Percentiles rank a stretch among this genome's conserved stretches.
Evolutionary conservation across 2,797 vertebrate genomes (phyloP).

Genomic region (Myoxocephalus aenaeus): DNA sequence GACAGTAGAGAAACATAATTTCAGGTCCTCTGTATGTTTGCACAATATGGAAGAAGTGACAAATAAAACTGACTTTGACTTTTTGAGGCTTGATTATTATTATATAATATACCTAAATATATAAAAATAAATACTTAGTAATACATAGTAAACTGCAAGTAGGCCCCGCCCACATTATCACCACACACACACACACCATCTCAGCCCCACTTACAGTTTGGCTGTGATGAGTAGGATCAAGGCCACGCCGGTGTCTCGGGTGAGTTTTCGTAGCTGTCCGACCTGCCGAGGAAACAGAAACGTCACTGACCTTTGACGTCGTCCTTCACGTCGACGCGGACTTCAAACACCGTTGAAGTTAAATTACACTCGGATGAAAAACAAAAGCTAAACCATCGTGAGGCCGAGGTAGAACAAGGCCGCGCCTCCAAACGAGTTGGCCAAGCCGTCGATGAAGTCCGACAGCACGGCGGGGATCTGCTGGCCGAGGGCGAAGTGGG

Average conservation of each 20-base stretch:
- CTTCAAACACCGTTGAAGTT: background rate
- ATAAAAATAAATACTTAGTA: background rate
- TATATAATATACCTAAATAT: background rate
- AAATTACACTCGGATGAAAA: background rate
- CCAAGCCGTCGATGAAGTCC: slow-evolving; percentile 94
- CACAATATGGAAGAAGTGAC: too few species aligned
- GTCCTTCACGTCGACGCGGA: background rate
- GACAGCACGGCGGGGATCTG: slow-evolving; percentile 90
- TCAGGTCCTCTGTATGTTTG: too few species aligned
- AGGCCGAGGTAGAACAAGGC: slow-evolving; percentile 97
- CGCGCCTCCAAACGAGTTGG: slow-evolving; percentile 93
- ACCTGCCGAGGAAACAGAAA: slow-evolving; percentile 61
- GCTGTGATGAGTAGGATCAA: slow-evolving; percentile 97
- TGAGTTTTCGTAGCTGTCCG: slow-evolving; percentile 90
- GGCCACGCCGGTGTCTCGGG: slow-evolving; percentile 91
- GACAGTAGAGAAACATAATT: too few species aligned
- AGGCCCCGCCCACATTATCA: too few species aligned
- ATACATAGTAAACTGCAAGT: background rate
- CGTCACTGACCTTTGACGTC: background rate
- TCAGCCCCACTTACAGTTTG: slow-evolving; percentile 91
- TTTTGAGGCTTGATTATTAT: too few species aligned
- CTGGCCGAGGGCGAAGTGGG: slow-evolving; percentile 92
- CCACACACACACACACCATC: background rate
- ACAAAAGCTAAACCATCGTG: slow-evolving; percentile 89
- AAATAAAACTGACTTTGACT: too few species aligned